Evolutionary conservation across 1,140 invertebrate species (phyloP), one percentile per base, ranked within the genome.

Genomic region (Gryon sp.): DNA sequence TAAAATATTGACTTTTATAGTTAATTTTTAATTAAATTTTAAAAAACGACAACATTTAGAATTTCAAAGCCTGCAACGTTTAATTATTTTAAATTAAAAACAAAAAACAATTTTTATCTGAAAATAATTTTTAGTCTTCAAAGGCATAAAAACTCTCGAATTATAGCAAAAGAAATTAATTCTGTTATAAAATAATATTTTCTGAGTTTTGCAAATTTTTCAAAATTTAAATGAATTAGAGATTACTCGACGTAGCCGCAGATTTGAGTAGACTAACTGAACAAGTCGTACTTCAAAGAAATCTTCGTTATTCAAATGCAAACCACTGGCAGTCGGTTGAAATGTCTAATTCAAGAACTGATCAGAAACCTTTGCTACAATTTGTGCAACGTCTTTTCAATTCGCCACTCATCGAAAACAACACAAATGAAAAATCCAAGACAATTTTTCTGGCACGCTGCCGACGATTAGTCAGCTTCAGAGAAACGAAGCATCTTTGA

Each of bases 381-480:
- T 57, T 76, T 66, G 46, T 38, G 57, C 32, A 12, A 14, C 22
- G 38, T 41, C 63, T 60, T 68, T 66, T 75, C 62, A 53, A 55
- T 46, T 55, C 32, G 32, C 15, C 36, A 24, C 20, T 63, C 68
- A 73, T 50, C 52, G 48, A 55, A 41, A 68, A 62, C 60, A 75
- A 68, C 63, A 63, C 45, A 60, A 53, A 76, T 57, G 55, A 6
- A 75, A 75, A 66, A 75, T 40, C 52, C 59, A 52, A 76, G 73
- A 59, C 59, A 50, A 20, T 52, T 41, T 53, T 65, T 50, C 59
- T 70, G 66, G 66, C 74, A 70, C 74, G 45, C 40, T 70, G 74
- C 74, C 74, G 65, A 70, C 60, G 66, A 77, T 77, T 70, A 70
- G 52, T 77, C 60, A 65, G 60, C 14, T 41, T 12, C 55, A 16